Conservation (phyloP, 2,797 vertebrate genomes). For the Vireo griseus region DNA sequence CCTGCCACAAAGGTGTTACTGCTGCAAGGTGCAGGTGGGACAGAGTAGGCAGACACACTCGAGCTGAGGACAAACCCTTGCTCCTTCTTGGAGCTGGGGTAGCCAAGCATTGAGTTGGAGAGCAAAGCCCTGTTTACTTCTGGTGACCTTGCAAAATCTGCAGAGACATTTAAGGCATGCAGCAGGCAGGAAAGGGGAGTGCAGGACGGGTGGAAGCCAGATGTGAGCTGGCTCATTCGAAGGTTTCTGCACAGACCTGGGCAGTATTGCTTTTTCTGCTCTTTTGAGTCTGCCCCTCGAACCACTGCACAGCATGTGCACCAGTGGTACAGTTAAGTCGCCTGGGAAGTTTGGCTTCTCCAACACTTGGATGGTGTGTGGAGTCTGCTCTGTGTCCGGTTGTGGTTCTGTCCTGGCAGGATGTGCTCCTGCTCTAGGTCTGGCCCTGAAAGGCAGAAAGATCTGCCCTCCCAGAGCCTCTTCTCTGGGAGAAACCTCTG, state of each 20-base stretch:
- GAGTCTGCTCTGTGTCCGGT: not conserved
- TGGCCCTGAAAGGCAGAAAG: not conserved
- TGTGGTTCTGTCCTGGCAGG: not conserved
- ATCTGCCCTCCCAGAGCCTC: not conserved
- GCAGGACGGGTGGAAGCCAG: slow-evolving; percentile 5
- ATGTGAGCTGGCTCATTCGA: not conserved
- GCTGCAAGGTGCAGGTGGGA: not conserved
- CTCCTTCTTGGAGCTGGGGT: not conserved
- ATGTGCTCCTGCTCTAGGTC: not conserved
- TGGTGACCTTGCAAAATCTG: not conserved
- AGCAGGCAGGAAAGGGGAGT: not conserved
- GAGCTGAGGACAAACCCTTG: not conserved
- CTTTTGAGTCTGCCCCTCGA: not conserved
- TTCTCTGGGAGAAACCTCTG: not conserved
- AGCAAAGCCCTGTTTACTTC: not conserved
- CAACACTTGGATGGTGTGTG: rapidly evolving
- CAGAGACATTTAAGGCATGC: not conserved
- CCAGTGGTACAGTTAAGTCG: not conserved
- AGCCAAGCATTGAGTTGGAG: not conserved
- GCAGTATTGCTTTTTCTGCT: not conserved
- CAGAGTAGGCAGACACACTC: not conserved
- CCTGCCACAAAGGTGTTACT: not conserved
- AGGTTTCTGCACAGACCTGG: not conserved
- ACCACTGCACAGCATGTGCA: not conserved
- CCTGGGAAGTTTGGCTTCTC: not conserved